Evolutionary conservation across 2,888 invertebrate genomes (phyloP), one percentile per base, ranked within the genome.

Genomic region (Epirrita christyi): DNA sequence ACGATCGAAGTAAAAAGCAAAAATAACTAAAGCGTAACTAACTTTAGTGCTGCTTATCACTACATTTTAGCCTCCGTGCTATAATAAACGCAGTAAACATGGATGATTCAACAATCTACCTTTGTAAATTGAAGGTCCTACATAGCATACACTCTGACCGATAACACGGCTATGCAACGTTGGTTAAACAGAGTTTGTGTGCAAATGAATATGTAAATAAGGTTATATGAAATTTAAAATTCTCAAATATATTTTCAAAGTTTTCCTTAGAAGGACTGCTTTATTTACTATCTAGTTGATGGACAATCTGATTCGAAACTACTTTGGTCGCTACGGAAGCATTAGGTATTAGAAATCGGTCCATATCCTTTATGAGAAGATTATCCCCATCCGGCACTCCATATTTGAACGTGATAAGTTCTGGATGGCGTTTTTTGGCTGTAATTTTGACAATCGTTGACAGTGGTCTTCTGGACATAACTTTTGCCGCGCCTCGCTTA

Each of bases 371-470:
- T 59, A 98, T 96, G 59, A 96, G 92, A 36, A 97, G 90, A 41
- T 94, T 94, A 72, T 96, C 96, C 45, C 96, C 97, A 78, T 97
- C 95, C 1, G 96, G 95, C 55, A 95, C 93, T 4, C 98, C 98
- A 82, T 99, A 99, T 83, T 98, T 98, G 84, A 99, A 99, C 0
- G 99, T 99, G 63, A 99, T 98, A 71, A 99, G 92, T 86, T 99
- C 98, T 0, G 99, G 98, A 81, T 97, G 96, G 55, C 96, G 95
- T 83, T 98, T 98, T 82, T 98, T 98, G 9, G 98, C 98, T 0
- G 99, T 99, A 62, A 99, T 99, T 92, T 98, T 98, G 7, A 99
- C 97, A 71, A 99, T 97, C 48, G 97, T 96, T 1, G 97, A 96
- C 51, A 99, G 92, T 0, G 97, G 97, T 53, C 98, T 94, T 62